These are phyloP conservation scores for Aselliscus stoliczkanus DNA, from an alignment of 2,797 vertebrate species.

Conservation along the genomic window DNA sequence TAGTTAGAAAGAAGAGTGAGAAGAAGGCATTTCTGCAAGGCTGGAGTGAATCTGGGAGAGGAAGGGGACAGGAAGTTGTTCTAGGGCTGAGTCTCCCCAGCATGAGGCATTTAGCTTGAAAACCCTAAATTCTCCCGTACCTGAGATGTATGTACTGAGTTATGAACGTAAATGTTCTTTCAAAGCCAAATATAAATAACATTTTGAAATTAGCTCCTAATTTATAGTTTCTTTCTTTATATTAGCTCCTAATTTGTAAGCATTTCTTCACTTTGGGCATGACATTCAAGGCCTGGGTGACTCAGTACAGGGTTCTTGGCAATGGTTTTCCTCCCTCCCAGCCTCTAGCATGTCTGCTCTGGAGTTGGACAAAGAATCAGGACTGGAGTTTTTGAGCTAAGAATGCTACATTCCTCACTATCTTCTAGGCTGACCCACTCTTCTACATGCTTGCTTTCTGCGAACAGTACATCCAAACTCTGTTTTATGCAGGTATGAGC, in stretches of 20 bases:
- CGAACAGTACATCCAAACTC: neutral
- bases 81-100: neutral
- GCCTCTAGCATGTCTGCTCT: neutral
- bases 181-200: neutral
- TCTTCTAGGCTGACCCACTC: neutral
- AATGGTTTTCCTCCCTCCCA: neutral
- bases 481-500: neutral
- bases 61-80: neutral
- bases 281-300: neutral
- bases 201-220: neutral
- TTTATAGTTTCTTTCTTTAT: too few species aligned
- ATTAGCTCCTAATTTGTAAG: neutral
- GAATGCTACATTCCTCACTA: neutral
- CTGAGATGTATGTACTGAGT: neutral
- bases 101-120: neutral
- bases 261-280: neutral
- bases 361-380: neutral
- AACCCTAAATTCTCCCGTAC: neutral
- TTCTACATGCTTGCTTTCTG: neutral
- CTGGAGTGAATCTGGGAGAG: neutral
- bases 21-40: neutral
- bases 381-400: neutral
- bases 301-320: neutral
- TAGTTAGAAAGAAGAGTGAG: neutral
- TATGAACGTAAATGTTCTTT: neutral